These are phyloP conservation scores for Psittacula cyanocephala DNA, from an alignment of 2,113 vertebrate species.

Conservation along the genomic window DNA sequence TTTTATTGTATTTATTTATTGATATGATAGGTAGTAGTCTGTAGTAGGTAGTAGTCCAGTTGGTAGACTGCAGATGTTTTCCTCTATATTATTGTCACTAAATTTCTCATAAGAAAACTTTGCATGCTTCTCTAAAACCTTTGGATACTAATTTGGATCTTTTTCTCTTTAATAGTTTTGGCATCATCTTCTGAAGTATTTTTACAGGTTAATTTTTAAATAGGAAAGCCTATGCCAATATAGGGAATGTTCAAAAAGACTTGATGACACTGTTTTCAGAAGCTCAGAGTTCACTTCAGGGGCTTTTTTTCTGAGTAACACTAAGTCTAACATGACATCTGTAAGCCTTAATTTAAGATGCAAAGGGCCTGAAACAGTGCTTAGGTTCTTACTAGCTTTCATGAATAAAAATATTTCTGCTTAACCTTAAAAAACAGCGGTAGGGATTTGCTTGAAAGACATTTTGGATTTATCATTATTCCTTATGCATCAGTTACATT, in stretches of 20 bases:
- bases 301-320: not conserved
- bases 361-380: slow-evolving; percentile 9
- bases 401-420: slow-evolving; percentile 50
- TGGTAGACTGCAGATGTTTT: not conserved
- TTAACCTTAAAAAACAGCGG: slow-evolving; percentile 34
- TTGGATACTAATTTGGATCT: not conserved
- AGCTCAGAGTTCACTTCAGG: slow-evolving; percentile 19
- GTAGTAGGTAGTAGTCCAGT: not conserved
- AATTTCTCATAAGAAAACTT: not conserved
- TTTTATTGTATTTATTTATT: not conserved
- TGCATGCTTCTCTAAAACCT: not conserved
- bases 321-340: not conserved
- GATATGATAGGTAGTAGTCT: not conserved
- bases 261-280: slow-evolving; percentile 36
- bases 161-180: not conserved
- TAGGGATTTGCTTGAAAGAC: slow-evolving; percentile 14
- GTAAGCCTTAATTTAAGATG: slow-evolving; percentile 30
- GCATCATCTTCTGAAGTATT: not conserved
- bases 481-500: not conserved
- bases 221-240: slow-evolving; percentile 24
- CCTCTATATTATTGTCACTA: not conserved
- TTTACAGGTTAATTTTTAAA: slow-evolving; percentile 58
- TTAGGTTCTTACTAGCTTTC: slow-evolving; percentile 26
- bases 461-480: slow-evolving; percentile 17
- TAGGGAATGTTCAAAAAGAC: not conserved